Evolutionary conservation across 2,113 vertebrate genomes (phyloP).

Genomic region (Elanus axillaris): DNA sequence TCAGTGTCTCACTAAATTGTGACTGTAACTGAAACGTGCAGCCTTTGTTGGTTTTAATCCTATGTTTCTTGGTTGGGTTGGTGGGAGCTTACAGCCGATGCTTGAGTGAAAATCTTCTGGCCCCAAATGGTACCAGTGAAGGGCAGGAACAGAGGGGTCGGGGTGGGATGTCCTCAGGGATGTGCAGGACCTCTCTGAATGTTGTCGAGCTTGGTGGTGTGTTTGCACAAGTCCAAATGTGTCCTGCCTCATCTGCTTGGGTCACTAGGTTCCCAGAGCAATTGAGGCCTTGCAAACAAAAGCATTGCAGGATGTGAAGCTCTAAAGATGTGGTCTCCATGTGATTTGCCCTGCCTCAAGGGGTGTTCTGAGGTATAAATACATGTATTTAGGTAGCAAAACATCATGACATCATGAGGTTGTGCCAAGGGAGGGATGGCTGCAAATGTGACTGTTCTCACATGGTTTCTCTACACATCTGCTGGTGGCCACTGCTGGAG

Average conservation of each 20-base stretch:
- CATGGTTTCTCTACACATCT: not conserved
- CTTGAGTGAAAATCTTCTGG: not conserved
- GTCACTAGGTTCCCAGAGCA: not conserved
- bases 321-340: not conserved
- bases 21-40: not conserved
- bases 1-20: not conserved
- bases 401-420: too few species aligned
- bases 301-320: not conserved
- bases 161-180: not conserved
- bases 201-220: rapidly evolving
- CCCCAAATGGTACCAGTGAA: not conserved
- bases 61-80: not conserved
- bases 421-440: not conserved
- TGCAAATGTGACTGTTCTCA: not conserved
- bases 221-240: rapidly evolving
- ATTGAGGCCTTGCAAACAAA: not conserved
- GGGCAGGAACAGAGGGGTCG: not conserved
- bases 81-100: not conserved
- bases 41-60: not conserved
- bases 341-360: not conserved
- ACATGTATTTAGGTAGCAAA: not conserved
- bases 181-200: not conserved
- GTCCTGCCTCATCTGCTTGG: not conserved
- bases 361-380: not conserved
- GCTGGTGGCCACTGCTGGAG: not conserved